Percentiles rank a stretch among this genome's conserved stretches.
phyloP scores from a whole-genome alignment of 2,888 invertebrate genomes.

The Oasisia sp. region DNA sequence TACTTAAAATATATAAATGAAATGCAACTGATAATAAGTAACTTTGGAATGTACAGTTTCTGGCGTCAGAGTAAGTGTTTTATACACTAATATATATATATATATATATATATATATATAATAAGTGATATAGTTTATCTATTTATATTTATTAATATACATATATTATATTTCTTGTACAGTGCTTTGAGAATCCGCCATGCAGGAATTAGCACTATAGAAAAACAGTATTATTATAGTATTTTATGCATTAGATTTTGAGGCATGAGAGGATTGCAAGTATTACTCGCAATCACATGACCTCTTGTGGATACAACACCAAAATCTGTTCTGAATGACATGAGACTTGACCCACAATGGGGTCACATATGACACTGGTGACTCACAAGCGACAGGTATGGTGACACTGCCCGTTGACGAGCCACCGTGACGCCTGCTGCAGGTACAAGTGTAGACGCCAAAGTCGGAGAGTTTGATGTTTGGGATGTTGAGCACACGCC shows the following conservation, averaged over 20 bases:
- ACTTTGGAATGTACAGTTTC: too few relatives aligned
- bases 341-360: neutral
- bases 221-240: too few relatives aligned
- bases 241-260: neutral
- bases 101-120: too few relatives aligned
- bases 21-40: too few relatives aligned
- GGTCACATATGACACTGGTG: neutral
- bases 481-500: conserved; percentile 86
- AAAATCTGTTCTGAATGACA: neutral
- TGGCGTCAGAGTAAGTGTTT: too few relatives aligned
- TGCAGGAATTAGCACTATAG: too few relatives aligned
- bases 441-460: conserved; percentile 90
- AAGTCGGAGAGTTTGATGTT: conserved; percentile 91
- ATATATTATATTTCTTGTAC: too few relatives aligned
- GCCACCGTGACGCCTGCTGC: conserved; percentile 71
- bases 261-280: neutral
- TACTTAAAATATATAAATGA: too few relatives aligned
- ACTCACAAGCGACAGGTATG: conserved; percentile 39
- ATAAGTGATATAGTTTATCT: too few relatives aligned
- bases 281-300: neutral
- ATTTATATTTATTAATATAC: too few relatives aligned
- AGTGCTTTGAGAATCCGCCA: too few relatives aligned
- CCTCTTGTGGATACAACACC: neutral
- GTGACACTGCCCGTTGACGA: conserved; percentile 33
- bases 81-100: too few relatives aligned